Evolutionary conservation across 1,140 invertebrate species (phyloP), one percentile per base, ranked within the genome.

Genomic region (Bombus confusus): DNA sequence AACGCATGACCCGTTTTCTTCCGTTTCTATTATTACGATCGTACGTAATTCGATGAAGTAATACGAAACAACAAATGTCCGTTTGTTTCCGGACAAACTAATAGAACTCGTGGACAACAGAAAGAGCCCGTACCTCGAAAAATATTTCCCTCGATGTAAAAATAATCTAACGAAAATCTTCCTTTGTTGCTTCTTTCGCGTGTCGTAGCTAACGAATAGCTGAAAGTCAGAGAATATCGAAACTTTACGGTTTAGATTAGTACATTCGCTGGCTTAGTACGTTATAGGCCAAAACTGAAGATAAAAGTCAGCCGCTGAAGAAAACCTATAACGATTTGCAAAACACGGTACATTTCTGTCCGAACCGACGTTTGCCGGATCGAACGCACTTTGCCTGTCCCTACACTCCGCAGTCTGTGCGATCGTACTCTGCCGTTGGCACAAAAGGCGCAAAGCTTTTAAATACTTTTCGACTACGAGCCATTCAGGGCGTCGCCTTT

Each of bases 401-500:
- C 47, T 62, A 22, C 18, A 41, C 57, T 43, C 22, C 9, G 22
- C 15, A 10, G 13, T 39, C 1, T 37, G 72, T n/a, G 13, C 59
- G 31, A 80, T 41, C 34, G 28, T 34, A 39, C 71, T 18, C n/a
- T 37, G 47, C 15, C 28, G 13, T 2, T 12, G 13, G 43, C n/a
- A n/a, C 31, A 43, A 81, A 39, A 64, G 72, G 25, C 41, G 62
- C 72, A 28, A 64, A 64, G 77, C 83, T 59, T 72, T 80, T 74
- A 66, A 66, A 64, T 1, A 41, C 69, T 75, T 81, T 75, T 62
- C n/a, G 75, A 43, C 64, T 34, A 52, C 22, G 47, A 59, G 76
- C 28, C 78, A 62, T 47, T 39, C 69, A 15, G 18, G 22, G 57
- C 41, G 87, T 64, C 69, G 81, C 85, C 59, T 77, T 73, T 43